phyloP scores from a whole-genome alignment of 2,888 invertebrate species.

The Amiota mariae region DNA sequence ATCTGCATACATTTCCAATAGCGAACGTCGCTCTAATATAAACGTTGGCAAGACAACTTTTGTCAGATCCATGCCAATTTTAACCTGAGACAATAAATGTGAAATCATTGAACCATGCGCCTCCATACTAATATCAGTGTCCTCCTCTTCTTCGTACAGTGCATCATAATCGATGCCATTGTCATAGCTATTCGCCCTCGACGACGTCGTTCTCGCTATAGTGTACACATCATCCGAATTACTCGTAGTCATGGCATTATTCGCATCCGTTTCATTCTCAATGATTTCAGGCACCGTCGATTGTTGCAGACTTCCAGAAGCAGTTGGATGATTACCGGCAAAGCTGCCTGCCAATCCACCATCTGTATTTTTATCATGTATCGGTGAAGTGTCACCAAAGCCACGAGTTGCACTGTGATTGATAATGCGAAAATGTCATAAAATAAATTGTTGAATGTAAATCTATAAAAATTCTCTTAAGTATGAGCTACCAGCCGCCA shows the following conservation, averaged over 20 bases:
- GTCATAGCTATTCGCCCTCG: constrained; percentile 73
- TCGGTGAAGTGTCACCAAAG: constrained; percentile 69
- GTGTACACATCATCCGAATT: constrained; percentile 18
- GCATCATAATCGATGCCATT: constrained; percentile 89
- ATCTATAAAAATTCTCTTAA: too few relatives aligned
- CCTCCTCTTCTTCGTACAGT: constrained; percentile 91
- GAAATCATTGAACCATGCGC: constrained; percentile 97
- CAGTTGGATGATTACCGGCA: constrained; percentile 35
- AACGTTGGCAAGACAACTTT: constrained; percentile 98
- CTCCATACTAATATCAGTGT: constrained; percentile 93
- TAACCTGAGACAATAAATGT: constrained; percentile 96
- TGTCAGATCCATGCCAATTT: constrained; percentile 99
- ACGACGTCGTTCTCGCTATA: background rate
- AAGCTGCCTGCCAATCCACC: constrained; percentile 40
- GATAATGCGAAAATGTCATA: background rate
- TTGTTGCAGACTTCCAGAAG: constrained; percentile 1
- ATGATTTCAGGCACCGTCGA: constrained; percentile 63
- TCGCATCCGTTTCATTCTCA: constrained; percentile 63
- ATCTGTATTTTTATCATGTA: constrained; percentile 64
- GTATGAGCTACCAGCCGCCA: too few relatives aligned
- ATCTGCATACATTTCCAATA: constrained; percentile 99
- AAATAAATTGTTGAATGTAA: too few relatives aligned
- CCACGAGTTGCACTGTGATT: constrained; percentile 69
- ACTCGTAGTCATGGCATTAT: constrained; percentile 42
- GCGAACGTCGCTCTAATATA: constrained; percentile 95